Evolutionary conservation across 2,888 invertebrate species (phyloP).

Genomic region (Idaea straminata): DNA sequence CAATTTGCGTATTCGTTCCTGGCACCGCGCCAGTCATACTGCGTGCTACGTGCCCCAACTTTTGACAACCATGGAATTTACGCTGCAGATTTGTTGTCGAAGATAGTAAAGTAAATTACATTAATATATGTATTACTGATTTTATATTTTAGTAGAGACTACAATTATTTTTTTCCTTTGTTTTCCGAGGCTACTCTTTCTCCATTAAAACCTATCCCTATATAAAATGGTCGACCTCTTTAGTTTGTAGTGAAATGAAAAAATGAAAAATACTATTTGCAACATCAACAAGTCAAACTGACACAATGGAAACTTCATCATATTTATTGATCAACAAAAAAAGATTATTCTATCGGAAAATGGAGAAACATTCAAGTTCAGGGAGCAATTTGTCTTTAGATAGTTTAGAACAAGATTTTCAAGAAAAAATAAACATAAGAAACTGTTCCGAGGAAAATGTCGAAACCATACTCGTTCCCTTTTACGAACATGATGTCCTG

Average conservation of each 20-base stretch:
- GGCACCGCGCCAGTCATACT: conserved; percentile 26
- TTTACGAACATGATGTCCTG: conserved; percentile 72
- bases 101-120: conserved; percentile 23
- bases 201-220: too few species aligned
- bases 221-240: not conserved
- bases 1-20: conserved; percentile 25
- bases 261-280: conserved; percentile 6
- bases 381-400: conserved; percentile 63
- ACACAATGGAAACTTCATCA: conserved; percentile 47
- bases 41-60: conserved; percentile 33
- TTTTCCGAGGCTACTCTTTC: too few species aligned
- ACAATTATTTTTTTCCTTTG: too few species aligned
- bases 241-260: not conserved
- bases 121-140: conserved; percentile 11
- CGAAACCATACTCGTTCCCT: conserved; percentile 71
- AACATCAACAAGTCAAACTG: conserved; percentile 32
- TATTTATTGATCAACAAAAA: conserved; percentile 55
- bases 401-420: conserved; percentile 58
- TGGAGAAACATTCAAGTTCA: conserved; percentile 54
- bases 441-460: conserved; percentile 47
- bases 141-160: not conserved
- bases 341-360: conserved; percentile 44
- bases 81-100: conserved; percentile 25
- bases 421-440: conserved; percentile 38
- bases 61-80: conserved; percentile 40